Percentiles rank a stretch among this genome's conserved stretches.
Evolutionary conservation across 2,888 invertebrate species (phyloP).

Genomic region (Seira sanloemensis): DNA sequence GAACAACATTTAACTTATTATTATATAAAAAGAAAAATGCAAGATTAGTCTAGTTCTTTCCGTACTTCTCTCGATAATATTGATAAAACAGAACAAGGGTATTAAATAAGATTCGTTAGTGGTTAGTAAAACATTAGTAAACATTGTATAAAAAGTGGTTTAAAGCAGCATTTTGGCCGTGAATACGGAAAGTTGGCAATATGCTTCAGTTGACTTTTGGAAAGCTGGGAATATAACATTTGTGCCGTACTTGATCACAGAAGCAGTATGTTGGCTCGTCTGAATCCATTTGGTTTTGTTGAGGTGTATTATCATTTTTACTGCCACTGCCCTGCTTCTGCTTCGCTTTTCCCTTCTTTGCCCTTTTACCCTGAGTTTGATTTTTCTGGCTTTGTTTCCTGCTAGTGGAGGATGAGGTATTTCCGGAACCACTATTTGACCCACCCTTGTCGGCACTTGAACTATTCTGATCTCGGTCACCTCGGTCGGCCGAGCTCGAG

Average conservation of each 20-base stretch:
- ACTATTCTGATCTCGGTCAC: conserved; percentile 19
- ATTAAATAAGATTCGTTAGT: too few relatives aligned
- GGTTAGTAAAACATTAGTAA: background rate
- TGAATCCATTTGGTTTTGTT: conserved; percentile 90
- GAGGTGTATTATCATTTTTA: conserved; percentile 87
- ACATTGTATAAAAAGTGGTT: background rate
- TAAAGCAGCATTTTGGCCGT: background rate
- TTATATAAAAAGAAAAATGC: too few relatives aligned
- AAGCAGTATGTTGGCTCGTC: conserved; percentile 98
- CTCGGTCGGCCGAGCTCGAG: conserved; percentile 3
- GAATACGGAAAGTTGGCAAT: too few relatives aligned
- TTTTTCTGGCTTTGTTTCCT: conserved; percentile 78
- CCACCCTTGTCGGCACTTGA: conserved; percentile 54
- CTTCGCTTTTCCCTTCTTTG: conserved; percentile 69
- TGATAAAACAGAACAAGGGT: too few relatives aligned
- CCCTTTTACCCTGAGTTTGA: conserved; percentile 79
- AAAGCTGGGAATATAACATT: too few relatives aligned
- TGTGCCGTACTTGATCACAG: conserved; percentile 86
- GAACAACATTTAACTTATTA: too few relatives aligned
- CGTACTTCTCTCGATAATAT: too few relatives aligned
- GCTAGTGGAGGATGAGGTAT: conserved; percentile 49
- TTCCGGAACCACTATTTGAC: conserved; percentile 31
- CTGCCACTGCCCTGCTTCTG: conserved; percentile 75
- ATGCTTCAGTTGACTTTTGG: too few relatives aligned
- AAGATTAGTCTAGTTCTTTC: too few relatives aligned